Evolutionary conservation across 2,797 vertebrate genomes (phyloP), one percentile per base, ranked within the genome.

Genomic region (Neomorphus geoffroyi): DNA sequence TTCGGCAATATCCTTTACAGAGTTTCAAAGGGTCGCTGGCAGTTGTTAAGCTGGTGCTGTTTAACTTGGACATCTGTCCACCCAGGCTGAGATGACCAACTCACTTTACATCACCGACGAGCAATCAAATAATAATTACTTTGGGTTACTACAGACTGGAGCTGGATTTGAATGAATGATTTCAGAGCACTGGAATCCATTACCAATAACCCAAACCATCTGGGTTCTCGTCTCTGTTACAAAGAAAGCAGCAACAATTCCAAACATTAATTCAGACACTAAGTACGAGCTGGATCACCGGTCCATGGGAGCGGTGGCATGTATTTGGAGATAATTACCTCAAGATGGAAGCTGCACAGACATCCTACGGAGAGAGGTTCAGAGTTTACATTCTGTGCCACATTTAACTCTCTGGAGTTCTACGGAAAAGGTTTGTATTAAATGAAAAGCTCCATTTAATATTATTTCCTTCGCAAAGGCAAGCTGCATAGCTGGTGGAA

Each of bases 391-490:
- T 94, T 96, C 96, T 92, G 96, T 89, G 93, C 83, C 86, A 50
- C 94, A 94, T 94, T 97, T 92, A 95, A 95, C 84, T 90, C 97
- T 97, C 94, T n/a, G 46, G 93, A 95, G 93, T 94, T 96, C 88
- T 92, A 83, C n/a, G 88, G 91, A 65, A 97, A 97, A 90, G 96
- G 85, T 94, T 97, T 91, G 88, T 94, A 90, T 96, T 95, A 96
- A 97, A 97, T 97, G 96, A 97, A 97, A 98, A 96, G 96, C 93
- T 97, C 95, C 88, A 94, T 97, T 95, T 97, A 94, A 80, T 93
- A 96, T 97, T 96, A 97, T 96, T 97, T 96, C 96, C 96, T 94
- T 93, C 77, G 95, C 94, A 96, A 91, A 96, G 92, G 92, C 86
- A 87, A 82, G 93, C 95, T 93, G 73, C 33, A 95, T 93, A 95